These are phyloP conservation scores for Helicorthomorpha holstii DNA, from an alignment of 1,140 invertebrate species.

Conservation along the genomic window DNA sequence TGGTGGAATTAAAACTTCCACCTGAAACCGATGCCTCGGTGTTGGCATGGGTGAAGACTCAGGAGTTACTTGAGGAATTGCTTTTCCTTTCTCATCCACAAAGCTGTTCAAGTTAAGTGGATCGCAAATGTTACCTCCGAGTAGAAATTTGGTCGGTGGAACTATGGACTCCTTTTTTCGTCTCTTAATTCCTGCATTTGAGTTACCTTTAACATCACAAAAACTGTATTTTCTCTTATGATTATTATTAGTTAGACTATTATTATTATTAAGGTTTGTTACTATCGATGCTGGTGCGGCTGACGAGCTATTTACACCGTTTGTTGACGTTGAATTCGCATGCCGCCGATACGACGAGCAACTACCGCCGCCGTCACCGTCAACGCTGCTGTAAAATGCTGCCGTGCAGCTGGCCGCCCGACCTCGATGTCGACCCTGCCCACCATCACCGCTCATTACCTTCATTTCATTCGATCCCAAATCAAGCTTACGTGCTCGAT, in stretches of 20 bases:
- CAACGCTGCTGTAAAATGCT: too few species aligned
- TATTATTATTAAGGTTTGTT: too few species aligned
- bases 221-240: neutral
- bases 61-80: slow-evolving; percentile 65
- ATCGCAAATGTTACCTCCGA: slow-evolving; percentile 88
- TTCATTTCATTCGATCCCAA: too few species aligned
- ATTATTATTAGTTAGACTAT: too few species aligned
- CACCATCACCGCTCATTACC: too few species aligned
- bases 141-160: slow-evolving; percentile 77
- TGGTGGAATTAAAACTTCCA: slow-evolving; percentile 79
- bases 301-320: too few species aligned
- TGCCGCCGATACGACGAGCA: too few species aligned
- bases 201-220: neutral
- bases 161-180: slow-evolving; percentile 29
- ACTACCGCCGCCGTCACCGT: too few species aligned
- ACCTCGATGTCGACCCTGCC: too few species aligned
- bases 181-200: slow-evolving; percentile 6
- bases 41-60: slow-evolving; percentile 74
- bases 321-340: too few species aligned
- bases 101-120: slow-evolving; percentile 85
- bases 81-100: slow-evolving; percentile 56
- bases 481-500: neutral
- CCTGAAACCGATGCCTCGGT: slow-evolving; percentile 51
- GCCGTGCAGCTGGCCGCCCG: too few species aligned
- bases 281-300: too few species aligned